These are phyloP conservation scores for Phaethornis superciliosus DNA, from an alignment of 2,113 vertebrate genomes.

Conservation along the genomic window DNA sequence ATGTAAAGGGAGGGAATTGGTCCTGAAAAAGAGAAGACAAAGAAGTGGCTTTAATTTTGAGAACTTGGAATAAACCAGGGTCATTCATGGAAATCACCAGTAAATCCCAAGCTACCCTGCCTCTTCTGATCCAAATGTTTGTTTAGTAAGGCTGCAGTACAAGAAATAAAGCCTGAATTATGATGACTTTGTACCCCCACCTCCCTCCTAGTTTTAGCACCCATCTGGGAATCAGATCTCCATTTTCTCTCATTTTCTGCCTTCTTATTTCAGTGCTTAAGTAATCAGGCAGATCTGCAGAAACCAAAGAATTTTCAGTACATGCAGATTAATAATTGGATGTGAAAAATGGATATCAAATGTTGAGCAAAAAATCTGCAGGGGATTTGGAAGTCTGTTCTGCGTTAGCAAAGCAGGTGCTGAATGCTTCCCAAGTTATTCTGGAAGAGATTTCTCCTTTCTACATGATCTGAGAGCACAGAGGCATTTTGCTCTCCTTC, in stretches of 20 bases:
- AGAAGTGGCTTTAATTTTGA: not conserved
- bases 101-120: not conserved
- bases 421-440: not conserved
- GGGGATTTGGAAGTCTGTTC: constrained; percentile 9
- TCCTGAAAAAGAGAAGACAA: not conserved
- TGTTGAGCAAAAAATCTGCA: not conserved
- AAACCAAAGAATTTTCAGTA: constrained; percentile 22
- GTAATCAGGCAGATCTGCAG: constrained; percentile 31
- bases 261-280: constrained; percentile 36
- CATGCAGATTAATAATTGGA: constrained; percentile 45
- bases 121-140: constrained; percentile 3
- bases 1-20: not conserved
- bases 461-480: not conserved
- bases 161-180: constrained; percentile 42
- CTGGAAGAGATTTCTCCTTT: not conserved
- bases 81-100: not conserved
- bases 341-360: constrained; percentile 34
- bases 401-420: not conserved
- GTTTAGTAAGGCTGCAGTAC: constrained; percentile 4
- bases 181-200: not conserved
- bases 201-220: constrained; percentile 24
- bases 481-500: not conserved
- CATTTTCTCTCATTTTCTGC: constrained; percentile 50
- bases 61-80: not conserved
- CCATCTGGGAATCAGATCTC: constrained; percentile 55